Evolutionary conservation across 2,113 vertebrate genomes (phyloP).

Genomic region (Serinus canaria): DNA sequence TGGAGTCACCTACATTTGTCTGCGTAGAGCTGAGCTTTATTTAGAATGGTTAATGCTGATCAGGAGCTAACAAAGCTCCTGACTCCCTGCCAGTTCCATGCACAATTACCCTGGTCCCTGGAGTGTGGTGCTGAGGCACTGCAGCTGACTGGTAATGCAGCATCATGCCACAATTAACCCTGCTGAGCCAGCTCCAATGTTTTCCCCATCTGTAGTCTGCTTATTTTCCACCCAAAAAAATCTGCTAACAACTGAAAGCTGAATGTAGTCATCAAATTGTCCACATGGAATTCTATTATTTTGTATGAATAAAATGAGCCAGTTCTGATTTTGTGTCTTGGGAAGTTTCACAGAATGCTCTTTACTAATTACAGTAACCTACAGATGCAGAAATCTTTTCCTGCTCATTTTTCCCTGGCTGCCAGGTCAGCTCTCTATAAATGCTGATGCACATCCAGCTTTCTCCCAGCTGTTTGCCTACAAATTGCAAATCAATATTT

Average conservation of each 20-base stretch:
- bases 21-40: constrained; percentile 34
- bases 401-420: not conserved
- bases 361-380: not conserved
- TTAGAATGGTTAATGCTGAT: constrained; percentile 58
- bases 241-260: not conserved
- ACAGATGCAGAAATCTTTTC: not conserved
- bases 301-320: not conserved
- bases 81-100: constrained; percentile 32
- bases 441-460: not conserved
- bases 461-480: not conserved
- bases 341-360: not conserved
- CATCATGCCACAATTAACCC: constrained; percentile 59
- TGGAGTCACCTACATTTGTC: constrained; percentile 40
- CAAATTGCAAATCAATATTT: not conserved
- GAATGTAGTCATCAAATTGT: not conserved
- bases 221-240: constrained; percentile 20
- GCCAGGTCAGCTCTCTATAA: not conserved
- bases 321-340: not conserved
- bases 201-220: constrained; percentile 25
- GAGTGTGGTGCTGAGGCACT: constrained; percentile 34
- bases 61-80: constrained; percentile 44
- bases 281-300: not conserved
- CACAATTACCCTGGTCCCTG: constrained; percentile 35
- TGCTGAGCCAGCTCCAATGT: constrained; percentile 54
- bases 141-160: constrained; percentile 47